Evolutionary conservation across 2,113 vertebrate species (phyloP), one percentile per base, ranked within the genome.

Genomic region (Hydrochoerus hydrochaeris): DNA sequence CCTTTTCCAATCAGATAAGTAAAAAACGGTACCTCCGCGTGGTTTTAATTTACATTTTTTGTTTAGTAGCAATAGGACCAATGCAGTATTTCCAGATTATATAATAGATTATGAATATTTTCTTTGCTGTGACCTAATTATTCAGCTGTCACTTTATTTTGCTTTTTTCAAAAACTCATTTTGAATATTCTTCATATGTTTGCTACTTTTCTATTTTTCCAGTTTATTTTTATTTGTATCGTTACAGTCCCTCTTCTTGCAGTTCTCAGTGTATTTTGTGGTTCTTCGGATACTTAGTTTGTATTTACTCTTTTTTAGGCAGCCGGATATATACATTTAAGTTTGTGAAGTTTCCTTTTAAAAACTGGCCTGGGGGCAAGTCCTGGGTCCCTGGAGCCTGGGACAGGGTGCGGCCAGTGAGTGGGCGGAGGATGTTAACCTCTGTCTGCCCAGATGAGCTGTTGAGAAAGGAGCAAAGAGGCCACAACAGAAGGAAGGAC

Each of bases 1-100:
- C 14, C 19, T 87, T 77, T 35, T 49, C 86, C 89, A 95, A 87
- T 88, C 96, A 95, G 57, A 84, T 95, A 88, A 20, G 49, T 87
- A 41, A 90, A 90, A 96, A 90, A 92, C 35, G 13, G 58, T n/a
- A 75, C 75, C 35, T 83, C 20, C 2, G 24, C 38, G 14, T 90
- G 81, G 65, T 78, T 92, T 94, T 81, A 75, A 90, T 88, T 87
- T 82, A 38, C 46, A 62, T 77, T 83, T 94, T 77, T 77, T 10
- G 77, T 85, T 65, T 22, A 85, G 69, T 22, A 46, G 63, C 19
- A 67, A 63, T 67, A 73, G 24, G 41, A n/a, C 26, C 63, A 60
- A 83, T 41, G 46, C 44, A 28, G 24, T 46, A 44, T 85, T 94
- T 95, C 85, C 78, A 91, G 78, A 80, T 32, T 83, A 28, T 20